Conservation (phyloP, 2,797 vertebrate species). For the Chaetodon trifasciatus region DNA sequence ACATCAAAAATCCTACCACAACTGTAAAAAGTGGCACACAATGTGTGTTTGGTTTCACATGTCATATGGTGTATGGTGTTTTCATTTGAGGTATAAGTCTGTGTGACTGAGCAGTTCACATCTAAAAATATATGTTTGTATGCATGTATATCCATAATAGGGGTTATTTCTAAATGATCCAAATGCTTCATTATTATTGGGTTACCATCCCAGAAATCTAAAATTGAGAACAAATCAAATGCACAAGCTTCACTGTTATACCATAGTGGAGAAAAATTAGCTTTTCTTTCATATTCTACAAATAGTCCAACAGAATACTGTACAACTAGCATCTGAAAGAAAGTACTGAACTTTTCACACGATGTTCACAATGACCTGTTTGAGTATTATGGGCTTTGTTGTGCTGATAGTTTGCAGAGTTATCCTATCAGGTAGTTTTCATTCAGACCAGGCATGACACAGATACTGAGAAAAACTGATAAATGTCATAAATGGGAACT, state of each 20-base stretch:
- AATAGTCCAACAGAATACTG: not conserved
- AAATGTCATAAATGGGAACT: not conserved
- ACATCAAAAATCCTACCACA: not conserved
- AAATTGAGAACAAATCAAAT: not conserved
- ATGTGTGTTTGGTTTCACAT: not conserved
- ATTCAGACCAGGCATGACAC: conserved; percentile 1
- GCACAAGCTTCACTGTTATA: not conserved
- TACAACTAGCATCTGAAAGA: not conserved
- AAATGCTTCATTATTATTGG: not conserved
- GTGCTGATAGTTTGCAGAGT: conserved; percentile 16
- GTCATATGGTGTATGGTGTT: too few species aligned
- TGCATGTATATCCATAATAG: not conserved
- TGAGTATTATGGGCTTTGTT: conserved; percentile 2
- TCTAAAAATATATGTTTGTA: not conserved
- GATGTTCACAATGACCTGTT: not conserved
- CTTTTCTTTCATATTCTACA: not conserved
- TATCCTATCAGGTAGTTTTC: not conserved
- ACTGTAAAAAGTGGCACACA: too few species aligned
- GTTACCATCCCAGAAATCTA: not conserved
- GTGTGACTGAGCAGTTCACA: not conserved
- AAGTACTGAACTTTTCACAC: not conserved
- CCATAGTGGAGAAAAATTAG: not conserved
- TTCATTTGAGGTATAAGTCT: not conserved
- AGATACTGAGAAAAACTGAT: not conserved
- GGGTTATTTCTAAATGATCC: not conserved